Percentiles rank a stretch among this genome's conserved stretches.
Conservation (phyloP, 2,888 invertebrate genomes). For the Dioctria rufipes region DNA sequence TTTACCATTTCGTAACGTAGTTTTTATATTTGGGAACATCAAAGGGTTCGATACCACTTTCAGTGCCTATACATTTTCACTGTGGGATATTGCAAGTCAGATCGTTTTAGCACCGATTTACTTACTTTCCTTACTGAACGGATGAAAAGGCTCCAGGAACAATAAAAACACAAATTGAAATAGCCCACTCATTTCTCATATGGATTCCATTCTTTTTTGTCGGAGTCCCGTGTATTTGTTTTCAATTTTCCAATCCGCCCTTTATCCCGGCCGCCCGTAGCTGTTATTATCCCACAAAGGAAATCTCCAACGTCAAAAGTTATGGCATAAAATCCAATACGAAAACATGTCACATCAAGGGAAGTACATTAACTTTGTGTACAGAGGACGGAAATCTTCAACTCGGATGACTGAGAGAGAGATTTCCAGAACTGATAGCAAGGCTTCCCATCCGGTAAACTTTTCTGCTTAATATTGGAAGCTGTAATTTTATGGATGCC, state of each 20-base stretch:
- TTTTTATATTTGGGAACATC: slow-evolving; percentile 4
- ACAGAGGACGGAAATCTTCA: slow-evolving; percentile 18
- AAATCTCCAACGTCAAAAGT: slow-evolving; percentile 1
- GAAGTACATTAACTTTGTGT: slow-evolving; percentile 31
- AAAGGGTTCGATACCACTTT: slow-evolving; percentile 37
- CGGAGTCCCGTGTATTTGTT: slow-evolving; percentile 22
- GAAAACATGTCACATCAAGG: slow-evolving; percentile 24
- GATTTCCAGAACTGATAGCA: slow-evolving; percentile 36
- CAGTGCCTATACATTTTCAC: background rate
- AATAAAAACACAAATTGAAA: too few species aligned
- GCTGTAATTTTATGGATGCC: slow-evolving; percentile 47
- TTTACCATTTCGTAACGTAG: slow-evolving; percentile 14
- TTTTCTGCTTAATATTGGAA: slow-evolving; percentile 30
- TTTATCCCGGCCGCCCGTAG: background rate
- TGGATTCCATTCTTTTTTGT: slow-evolving; percentile 38
- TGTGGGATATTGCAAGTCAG: background rate
- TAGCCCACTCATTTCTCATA: background rate
- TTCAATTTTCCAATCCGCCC: slow-evolving; percentile 19
- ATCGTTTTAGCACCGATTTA: too few species aligned
- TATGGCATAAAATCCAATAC: slow-evolving; percentile 20
- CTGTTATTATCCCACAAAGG: slow-evolving; percentile 25
- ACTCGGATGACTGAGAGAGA: slow-evolving; percentile 6
- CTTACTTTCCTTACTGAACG: background rate
- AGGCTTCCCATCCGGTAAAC: slow-evolving; percentile 4
- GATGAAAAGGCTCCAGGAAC: background rate